These are phyloP conservation scores for Acromyrmex charruanus DNA, from an alignment of 1,140 invertebrate species.

Conservation along the genomic window DNA sequence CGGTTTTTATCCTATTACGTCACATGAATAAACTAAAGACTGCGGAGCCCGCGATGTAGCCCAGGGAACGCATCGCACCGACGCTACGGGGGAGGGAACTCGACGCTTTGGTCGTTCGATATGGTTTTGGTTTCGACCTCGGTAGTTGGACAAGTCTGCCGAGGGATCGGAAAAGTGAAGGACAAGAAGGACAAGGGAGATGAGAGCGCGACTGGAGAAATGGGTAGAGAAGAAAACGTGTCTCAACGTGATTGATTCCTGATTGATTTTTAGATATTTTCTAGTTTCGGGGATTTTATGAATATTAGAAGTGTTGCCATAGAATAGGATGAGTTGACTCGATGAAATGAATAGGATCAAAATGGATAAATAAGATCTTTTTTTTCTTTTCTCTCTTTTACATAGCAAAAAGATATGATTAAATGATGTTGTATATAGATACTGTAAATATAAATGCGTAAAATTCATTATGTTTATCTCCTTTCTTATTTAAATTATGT, in stretches of 20 bases:
- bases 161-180: slow-evolving; percentile 42
- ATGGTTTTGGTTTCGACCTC: slow-evolving; percentile 62
- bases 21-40: slow-evolving; percentile 86
- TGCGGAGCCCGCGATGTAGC: slow-evolving; percentile 77
- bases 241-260: slow-evolving; percentile 63
- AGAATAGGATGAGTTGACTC: not conserved
- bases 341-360: not conserved
- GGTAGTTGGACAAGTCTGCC: slow-evolving; percentile 33
- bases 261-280: slow-evolving; percentile 37
- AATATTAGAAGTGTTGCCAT: slow-evolving; percentile 28
- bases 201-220: not conserved
- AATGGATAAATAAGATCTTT: not conserved
- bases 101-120: slow-evolving; percentile 56
- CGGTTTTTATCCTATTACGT: slow-evolving; percentile 87
- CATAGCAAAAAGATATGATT: not conserved
- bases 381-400: not conserved
- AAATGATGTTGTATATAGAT: not conserved
- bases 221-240: not conserved
- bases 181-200: slow-evolving; percentile 19
- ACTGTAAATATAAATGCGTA: not conserved
- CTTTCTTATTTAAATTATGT: not conserved
- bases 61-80: slow-evolving; percentile 66
- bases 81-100: slow-evolving; percentile 46
- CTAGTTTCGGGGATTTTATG: slow-evolving; percentile 17
- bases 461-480: not conserved